Percentiles rank a stretch among this genome's conserved stretches.
Conservation (phyloP, 2,797 vertebrate species). For the Cyclopterus lumpus region DNA sequence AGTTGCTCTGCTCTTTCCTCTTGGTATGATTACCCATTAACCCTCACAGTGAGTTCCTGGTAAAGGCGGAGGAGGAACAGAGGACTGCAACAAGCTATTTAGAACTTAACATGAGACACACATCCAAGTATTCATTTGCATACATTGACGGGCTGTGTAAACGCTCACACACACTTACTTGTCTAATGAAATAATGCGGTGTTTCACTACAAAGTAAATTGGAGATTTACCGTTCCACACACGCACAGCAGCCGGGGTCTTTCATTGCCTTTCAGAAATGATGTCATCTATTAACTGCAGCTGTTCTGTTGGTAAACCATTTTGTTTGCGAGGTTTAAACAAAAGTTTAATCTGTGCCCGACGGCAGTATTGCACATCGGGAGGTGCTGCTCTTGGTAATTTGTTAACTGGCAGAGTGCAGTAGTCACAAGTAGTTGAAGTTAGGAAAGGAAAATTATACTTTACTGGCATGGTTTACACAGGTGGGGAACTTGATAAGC, state of each 20-base stretch:
- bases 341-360: slow-evolving; percentile 61
- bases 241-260: slow-evolving; percentile 40
- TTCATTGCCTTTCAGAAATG: slow-evolving; percentile 53
- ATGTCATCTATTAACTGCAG: slow-evolving; percentile 69
- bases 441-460: slow-evolving; percentile 60
- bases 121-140: slow-evolving; percentile 4
- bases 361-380: slow-evolving; percentile 49
- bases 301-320: slow-evolving; percentile 61
- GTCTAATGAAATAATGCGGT: slow-evolving; percentile 12
- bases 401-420: slow-evolving; percentile 58
- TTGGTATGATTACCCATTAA: slow-evolving; percentile 51
- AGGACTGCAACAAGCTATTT: slow-evolving; percentile 4
- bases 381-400: slow-evolving; percentile 63
- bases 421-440: slow-evolving; percentile 51
- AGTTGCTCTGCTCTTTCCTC: slow-evolving; percentile 30
- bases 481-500: slow-evolving; percentile 48
- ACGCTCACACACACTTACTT: slow-evolving; percentile 9
- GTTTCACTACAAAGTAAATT: slow-evolving; percentile 34
- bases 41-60: slow-evolving; percentile 17
- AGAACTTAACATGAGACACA: neutral
- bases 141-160: slow-evolving; percentile 7
- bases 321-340: slow-evolving; percentile 49
- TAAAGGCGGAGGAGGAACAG: neutral
- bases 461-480: slow-evolving; percentile 51
- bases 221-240: slow-evolving; percentile 31